Percentiles rank a stretch among this genome's conserved stretches.
These are phyloP conservation scores for Rotaria macrura DNA, from an alignment of 2,888 invertebrate species.

Conservation along the genomic window DNA sequence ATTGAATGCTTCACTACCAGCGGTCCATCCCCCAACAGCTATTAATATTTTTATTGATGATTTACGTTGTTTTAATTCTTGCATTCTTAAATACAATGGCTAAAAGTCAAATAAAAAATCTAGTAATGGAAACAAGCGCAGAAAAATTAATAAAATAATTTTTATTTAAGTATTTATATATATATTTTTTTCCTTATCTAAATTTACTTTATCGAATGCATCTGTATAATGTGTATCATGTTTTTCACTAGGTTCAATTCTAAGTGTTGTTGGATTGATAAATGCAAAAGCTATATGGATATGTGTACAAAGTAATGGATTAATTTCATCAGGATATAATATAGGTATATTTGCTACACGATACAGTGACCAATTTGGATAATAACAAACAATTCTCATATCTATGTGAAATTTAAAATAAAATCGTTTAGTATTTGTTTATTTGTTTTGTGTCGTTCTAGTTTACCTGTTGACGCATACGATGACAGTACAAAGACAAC, in stretches of 20 bases:
- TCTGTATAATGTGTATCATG: conserved; percentile 31
- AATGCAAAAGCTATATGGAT: conserved; percentile 91
- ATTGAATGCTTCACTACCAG: conserved; percentile 31
- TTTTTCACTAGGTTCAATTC: conserved; percentile 31
- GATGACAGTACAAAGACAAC: not conserved
- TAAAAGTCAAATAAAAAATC: not conserved
- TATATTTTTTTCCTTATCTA: too few relatives aligned
- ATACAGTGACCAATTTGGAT: conserved; percentile 97
- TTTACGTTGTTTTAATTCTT: conserved; percentile 26
- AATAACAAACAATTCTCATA: conserved; percentile 69
- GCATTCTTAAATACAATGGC: conserved; percentile 25
- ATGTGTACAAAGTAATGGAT: conserved; percentile 85
- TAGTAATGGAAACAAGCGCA: too few relatives aligned
- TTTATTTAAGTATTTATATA: too few relatives aligned
- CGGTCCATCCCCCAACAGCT: conserved; percentile 33
- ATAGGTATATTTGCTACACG: conserved; percentile 59
- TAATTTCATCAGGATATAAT: conserved; percentile 82
- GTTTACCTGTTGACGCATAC: not conserved
- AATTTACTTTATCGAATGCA: not conserved
- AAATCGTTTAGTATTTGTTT: not conserved
- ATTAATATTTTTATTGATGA: conserved; percentile 25
- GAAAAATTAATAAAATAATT: too few relatives aligned
- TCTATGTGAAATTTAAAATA: not conserved
- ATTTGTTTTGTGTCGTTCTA: not conserved
- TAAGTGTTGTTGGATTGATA: conserved; percentile 58